phyloP scores from a whole-genome alignment of 2,113 vertebrate genomes.

The Cyanistes caeruleus region DNA sequence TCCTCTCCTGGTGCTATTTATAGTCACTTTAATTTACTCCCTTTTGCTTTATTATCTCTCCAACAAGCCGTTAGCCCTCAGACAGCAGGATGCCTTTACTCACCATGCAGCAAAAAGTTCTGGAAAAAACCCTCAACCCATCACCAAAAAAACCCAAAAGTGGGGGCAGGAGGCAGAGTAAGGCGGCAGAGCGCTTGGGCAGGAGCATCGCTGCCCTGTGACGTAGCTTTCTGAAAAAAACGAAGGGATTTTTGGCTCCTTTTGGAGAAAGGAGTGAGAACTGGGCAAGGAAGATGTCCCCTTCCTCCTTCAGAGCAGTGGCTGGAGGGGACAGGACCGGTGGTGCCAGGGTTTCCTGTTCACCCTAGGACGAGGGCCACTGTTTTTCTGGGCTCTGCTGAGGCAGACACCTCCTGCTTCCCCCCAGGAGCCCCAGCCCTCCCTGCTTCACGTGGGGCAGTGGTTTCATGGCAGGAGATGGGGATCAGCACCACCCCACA shows the following conservation, averaged over 20 bases:
- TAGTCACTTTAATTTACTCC: constrained; percentile 75
- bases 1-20: constrained; percentile 73
- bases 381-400: neutral
- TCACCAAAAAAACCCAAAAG: neutral
- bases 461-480: neutral
- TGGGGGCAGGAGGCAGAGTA: neutral
- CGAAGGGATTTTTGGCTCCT: neutral
- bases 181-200: fast-evolving
- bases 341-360: fast-evolving
- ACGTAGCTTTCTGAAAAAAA: neutral
- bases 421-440: neutral
- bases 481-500: neutral
- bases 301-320: neutral
- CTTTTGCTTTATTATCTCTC: constrained; percentile 77
- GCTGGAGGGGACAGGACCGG: neutral
- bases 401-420: neutral
- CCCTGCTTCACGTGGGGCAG: fast-evolving
- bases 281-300: neutral
- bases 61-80: constrained; percentile 65
- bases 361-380: fast-evolving
- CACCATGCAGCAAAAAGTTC: constrained; percentile 1
- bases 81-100: constrained; percentile 64
- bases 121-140: neutral
- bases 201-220: neutral
- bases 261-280: neutral